phyloP scores from a whole-genome alignment of 2,797 vertebrate genomes.

The Lerista edwardsae region DNA sequence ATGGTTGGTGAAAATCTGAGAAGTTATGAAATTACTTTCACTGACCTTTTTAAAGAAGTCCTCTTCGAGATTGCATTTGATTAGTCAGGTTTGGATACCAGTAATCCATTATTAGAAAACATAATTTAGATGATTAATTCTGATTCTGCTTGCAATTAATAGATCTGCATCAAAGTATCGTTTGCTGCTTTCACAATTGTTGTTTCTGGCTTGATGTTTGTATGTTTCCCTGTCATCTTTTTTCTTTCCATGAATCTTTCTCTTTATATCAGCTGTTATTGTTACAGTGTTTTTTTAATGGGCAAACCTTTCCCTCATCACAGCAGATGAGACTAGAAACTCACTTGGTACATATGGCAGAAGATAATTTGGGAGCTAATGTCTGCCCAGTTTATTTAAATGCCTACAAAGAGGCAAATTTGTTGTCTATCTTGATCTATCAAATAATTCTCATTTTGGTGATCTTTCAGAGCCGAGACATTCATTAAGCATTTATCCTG shows the following conservation, averaged over 20 bases:
- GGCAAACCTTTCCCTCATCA: neutral
- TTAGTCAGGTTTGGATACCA: too few species aligned
- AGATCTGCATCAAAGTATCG: too few species aligned
- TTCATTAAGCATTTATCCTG: slow-evolving; percentile 18
- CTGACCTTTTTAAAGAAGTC: too few species aligned
- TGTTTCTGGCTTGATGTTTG: neutral
- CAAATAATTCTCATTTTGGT: neutral
- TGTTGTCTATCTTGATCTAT: neutral
- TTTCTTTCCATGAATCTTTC: neutral
- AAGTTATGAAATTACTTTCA: too few species aligned
- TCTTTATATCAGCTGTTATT: neutral
- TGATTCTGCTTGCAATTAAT: too few species aligned
- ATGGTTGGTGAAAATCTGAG: too few species aligned
- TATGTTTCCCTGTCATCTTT: neutral
- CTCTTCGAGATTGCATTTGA: too few species aligned
- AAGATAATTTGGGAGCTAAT: slow-evolving; percentile 2
- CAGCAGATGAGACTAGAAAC: neutral
- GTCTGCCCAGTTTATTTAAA: neutral
- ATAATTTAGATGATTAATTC: too few species aligned
- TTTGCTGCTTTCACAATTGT: too few species aligned
- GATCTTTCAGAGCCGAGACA: slow-evolving; percentile 20
- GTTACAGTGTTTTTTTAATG: neutral
- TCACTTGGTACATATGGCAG: neutral
- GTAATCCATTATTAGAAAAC: too few species aligned
- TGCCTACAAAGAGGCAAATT: neutral